These are phyloP conservation scores for Gambusia holbrooki DNA, from an alignment of 2,113 vertebrate genomes.

Conservation along the genomic window DNA sequence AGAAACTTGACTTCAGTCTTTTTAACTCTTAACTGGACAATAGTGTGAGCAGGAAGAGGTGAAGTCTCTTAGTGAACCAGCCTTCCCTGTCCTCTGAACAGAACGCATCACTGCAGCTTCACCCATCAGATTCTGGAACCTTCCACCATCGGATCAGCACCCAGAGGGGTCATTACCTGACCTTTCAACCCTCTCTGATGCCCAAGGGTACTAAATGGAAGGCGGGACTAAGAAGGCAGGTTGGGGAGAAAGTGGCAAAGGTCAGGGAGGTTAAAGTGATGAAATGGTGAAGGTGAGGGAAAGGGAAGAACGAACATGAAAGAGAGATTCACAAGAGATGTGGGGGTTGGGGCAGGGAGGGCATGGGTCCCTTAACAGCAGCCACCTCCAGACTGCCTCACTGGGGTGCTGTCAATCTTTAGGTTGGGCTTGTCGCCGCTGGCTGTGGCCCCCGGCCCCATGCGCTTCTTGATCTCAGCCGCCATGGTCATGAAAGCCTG, in stretches of 20 bases:
- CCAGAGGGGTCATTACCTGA: background rate
- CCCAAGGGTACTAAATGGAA: too few relatives aligned
- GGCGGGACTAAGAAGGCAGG: background rate
- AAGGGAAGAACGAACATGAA: background rate
- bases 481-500: constrained; percentile 99
- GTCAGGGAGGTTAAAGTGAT: background rate
- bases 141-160: background rate
- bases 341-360: background rate
- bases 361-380: constrained; percentile 67
- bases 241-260: background rate
- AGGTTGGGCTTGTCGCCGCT: constrained; percentile 94
- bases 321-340: background rate
- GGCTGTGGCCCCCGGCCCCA: constrained; percentile 93
- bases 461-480: constrained; percentile 98
- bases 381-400: constrained; percentile 94
- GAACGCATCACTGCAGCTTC: background rate
- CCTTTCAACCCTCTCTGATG: background rate
- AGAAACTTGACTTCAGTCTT: background rate
- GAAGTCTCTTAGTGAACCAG: too few relatives aligned
- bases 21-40: too few relatives aligned
- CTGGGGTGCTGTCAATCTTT: constrained; percentile 98
- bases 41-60: too few relatives aligned
- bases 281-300: background rate
- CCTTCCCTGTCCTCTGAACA: background rate
- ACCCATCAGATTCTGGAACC: background rate